These are phyloP conservation scores for Anabas testudineus DNA, from an alignment of 2,797 vertebrate genomes.

Conservation along the genomic window DNA sequence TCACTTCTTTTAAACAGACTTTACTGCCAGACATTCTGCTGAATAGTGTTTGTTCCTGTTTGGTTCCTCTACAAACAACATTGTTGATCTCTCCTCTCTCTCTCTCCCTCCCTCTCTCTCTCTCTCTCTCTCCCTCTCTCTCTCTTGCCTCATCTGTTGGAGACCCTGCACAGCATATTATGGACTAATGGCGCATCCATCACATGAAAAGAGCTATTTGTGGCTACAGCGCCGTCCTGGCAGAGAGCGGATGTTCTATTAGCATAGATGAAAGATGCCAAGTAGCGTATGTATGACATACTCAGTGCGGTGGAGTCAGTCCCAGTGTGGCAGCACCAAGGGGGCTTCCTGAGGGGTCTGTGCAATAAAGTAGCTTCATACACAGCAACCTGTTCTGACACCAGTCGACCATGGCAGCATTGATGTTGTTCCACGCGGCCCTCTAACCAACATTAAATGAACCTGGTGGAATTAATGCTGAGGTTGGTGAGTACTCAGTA, in stretches of 20 bases:
- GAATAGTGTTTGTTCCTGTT: conserved; percentile 9
- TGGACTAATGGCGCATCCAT: background rate
- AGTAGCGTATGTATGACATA: background rate
- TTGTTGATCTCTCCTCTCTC: too few relatives aligned
- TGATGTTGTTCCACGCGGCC: too few relatives aligned
- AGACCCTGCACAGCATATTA: conserved; percentile 6
- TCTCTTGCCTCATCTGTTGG: conserved; percentile 7
- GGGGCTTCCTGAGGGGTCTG: background rate
- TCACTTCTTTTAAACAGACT: background rate
- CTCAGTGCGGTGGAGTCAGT: conserved; percentile 13
- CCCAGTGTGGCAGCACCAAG: conserved; percentile 32
- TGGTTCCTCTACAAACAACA: background rate
- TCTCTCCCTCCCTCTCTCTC: too few relatives aligned
- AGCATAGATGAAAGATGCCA: conserved; percentile 18
- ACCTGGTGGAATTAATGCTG: too few relatives aligned
- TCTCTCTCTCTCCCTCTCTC: too few relatives aligned
- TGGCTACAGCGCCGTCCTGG: conserved; percentile 5
- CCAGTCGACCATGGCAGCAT: too few relatives aligned
- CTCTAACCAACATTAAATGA: too few relatives aligned
- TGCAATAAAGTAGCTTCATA: background rate
- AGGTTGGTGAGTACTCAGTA: too few relatives aligned
- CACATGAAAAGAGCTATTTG: background rate
- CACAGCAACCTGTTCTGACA: background rate
- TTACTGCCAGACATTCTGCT: background rate
- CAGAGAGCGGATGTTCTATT: conserved; percentile 30